Base-by-base conservation (phyloP, 2,113 vertebrate species). In the Miniopterus natalensis region DNA sequence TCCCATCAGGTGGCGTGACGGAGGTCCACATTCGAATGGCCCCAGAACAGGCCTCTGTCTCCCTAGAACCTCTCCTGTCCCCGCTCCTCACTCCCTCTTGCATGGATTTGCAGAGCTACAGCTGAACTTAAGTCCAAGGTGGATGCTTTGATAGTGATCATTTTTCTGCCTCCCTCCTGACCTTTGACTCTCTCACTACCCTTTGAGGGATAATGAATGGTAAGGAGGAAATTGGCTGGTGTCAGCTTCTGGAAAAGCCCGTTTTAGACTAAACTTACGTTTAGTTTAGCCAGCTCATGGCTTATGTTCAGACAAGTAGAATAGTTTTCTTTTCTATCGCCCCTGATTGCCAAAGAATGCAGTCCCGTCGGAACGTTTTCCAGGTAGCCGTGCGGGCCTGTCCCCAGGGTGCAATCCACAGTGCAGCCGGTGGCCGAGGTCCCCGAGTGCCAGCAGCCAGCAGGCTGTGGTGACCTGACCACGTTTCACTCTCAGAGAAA, bases 31-130 rank as follows among this genome's bases (percentile, higher is more conserved):
- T 5, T 57, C 10, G 0, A 6, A 18, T 15, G 71, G 40, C 40
- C 49, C 18, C 40, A 20, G n/a, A n/a, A 23, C 12, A 45, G 53
- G 51, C 29, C 59, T 59, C 78, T 20, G n/a, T 74, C 59, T 61
- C 2, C 25, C 2, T 15, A 21, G 75, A 81, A 29, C 7, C 42
- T 15, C 6, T 65, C n/a, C 83, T 40, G 23, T 18, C 11, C 5
- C 47, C 29, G 25, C 18, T 20, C 47, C 27, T 14, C 1, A 0
- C 13, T 18, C 12, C 51, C 40, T 70, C 1, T 0, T 15, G 42
- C 59, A 13, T 13, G 6, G 51, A 31, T 59, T 40, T 70, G n/a
- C 45, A 49, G 23, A 83, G 51, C 90, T 47, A 1, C 51, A 4
- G 65, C 83, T 73, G 36, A 55, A 42, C 36, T 27, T 20, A 11